Percentiles rank a stretch among this genome's conserved stretches.
phyloP scores from a whole-genome alignment of 2,113 vertebrate species.

The Petromus typicus region DNA sequence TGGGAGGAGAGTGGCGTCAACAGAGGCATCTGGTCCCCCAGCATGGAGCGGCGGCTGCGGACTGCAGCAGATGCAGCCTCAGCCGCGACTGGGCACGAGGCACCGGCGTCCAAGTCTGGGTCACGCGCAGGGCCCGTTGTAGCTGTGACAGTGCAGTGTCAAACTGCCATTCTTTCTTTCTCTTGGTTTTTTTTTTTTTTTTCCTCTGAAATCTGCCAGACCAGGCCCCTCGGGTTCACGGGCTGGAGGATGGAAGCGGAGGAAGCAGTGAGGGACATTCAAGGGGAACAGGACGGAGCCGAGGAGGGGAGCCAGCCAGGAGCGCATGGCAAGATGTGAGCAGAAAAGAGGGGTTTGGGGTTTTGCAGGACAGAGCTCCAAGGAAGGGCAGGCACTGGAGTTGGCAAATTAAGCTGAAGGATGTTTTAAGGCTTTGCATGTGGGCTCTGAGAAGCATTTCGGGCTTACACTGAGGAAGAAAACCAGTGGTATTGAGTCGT shows the following conservation, averaged over 20 bases:
- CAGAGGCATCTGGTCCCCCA: constrained; percentile 91
- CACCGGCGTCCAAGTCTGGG: constrained; percentile 86
- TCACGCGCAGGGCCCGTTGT: constrained; percentile 85
- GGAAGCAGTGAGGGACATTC: constrained; percentile 61
- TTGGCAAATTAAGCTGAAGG: neutral
- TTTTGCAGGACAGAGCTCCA: neutral
- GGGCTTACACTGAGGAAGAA: neutral
- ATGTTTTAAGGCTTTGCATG: neutral
- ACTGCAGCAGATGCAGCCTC: constrained; percentile 89
- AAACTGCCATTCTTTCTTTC: constrained; percentile 88
- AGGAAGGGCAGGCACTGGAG: fast-evolving
- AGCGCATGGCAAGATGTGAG: neutral
- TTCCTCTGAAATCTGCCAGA: constrained; percentile 77
- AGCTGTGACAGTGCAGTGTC: constrained; percentile 88
- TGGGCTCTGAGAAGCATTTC: neutral
- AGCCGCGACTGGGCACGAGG: constrained; percentile 88
- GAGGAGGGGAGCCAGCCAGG: neutral
- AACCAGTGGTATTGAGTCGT: neutral
- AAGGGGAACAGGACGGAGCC: neutral
- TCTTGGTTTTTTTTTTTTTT: constrained; percentile 31
- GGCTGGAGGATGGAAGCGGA: constrained; percentile 48
- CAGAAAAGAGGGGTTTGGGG: neutral
- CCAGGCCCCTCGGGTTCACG: constrained; percentile 71
- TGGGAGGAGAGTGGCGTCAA: constrained; percentile 83
- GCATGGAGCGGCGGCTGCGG: constrained; percentile 86